These are phyloP conservation scores for Lagopus leucura DNA, from an alignment of 2,113 vertebrate species.

Conservation along the genomic window DNA sequence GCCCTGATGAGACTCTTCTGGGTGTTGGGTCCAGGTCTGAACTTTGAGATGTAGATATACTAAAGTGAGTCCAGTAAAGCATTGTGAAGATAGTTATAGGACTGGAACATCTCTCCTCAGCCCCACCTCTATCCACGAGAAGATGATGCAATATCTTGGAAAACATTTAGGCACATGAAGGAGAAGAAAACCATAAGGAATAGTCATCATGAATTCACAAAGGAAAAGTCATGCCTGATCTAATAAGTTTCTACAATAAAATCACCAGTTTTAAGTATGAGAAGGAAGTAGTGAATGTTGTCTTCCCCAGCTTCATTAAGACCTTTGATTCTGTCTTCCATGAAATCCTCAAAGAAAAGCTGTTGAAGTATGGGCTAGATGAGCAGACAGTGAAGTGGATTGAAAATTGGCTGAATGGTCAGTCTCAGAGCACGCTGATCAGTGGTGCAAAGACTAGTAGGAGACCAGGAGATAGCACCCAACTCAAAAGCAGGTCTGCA, in stretches of 20 bases:
- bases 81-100: background rate
- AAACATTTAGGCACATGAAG: background rate
- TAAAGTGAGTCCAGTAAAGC: background rate
- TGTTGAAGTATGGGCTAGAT: background rate
- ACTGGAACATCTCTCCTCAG: background rate
- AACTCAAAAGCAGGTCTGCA: background rate
- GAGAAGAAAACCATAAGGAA: background rate
- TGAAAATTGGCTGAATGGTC: background rate
- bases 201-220: background rate
- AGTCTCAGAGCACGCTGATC: background rate
- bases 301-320: too few relatives aligned
- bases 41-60: background rate
- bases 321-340: too few relatives aligned
- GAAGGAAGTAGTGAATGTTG: too few relatives aligned
- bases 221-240: background rate
- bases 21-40: background rate
- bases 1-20: background rate
- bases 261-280: background rate
- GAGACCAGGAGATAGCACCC: background rate
- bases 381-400: background rate
- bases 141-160: background rate
- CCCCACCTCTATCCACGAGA: too few relatives aligned
- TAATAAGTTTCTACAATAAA: background rate
- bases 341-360: background rate
- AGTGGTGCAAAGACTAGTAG: background rate